Percentiles rank a stretch among this genome's conserved stretches.
These are phyloP conservation scores for Flabesymbios commensalis DNA, from an alignment of 2,888 invertebrate species.

Conservation along the genomic window DNA sequence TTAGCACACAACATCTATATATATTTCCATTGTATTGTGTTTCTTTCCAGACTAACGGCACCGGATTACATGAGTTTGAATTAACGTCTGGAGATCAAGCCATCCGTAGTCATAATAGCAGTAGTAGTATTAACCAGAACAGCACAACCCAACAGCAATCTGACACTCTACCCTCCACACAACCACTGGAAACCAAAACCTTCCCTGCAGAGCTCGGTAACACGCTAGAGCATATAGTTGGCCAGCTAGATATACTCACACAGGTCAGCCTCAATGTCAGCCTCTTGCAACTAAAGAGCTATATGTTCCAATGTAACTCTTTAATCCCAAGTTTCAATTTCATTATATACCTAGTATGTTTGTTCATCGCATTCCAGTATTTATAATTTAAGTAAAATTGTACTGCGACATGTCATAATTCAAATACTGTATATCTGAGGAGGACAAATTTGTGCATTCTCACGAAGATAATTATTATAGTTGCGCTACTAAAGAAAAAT, in stretches of 20 bases:
- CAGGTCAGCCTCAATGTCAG: conserved; percentile 45
- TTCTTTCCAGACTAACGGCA: conserved; percentile 18
- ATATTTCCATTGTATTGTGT: too few species aligned
- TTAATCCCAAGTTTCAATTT: too few species aligned
- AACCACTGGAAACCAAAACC: conserved; percentile 15
- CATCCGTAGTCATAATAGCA: conserved; percentile 1
- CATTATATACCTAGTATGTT: too few species aligned
- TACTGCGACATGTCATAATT: too few species aligned
- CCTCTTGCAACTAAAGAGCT: not conserved
- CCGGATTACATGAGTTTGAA: conserved; percentile 20
- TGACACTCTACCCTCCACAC: conserved; percentile 3
- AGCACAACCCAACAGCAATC: not conserved
- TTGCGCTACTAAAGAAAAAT: too few species aligned
- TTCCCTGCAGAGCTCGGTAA: conserved; percentile 49
- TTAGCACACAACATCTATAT: too few species aligned
- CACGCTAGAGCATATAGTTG: conserved; percentile 60
- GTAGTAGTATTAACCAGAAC: not conserved
- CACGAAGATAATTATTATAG: too few species aligned
- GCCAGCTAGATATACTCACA: conserved; percentile 61
- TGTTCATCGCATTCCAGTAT: too few species aligned
- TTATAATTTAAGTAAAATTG: too few species aligned
- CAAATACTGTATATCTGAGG: too few species aligned
- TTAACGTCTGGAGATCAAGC: conserved; percentile 29
- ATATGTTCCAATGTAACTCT: too few species aligned
- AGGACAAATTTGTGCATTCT: too few species aligned